Percentiles rank a stretch among this genome's conserved stretches.
Conservation (phyloP, 2,797 vertebrate genomes). For the Cossypha niveicapilla region DNA sequence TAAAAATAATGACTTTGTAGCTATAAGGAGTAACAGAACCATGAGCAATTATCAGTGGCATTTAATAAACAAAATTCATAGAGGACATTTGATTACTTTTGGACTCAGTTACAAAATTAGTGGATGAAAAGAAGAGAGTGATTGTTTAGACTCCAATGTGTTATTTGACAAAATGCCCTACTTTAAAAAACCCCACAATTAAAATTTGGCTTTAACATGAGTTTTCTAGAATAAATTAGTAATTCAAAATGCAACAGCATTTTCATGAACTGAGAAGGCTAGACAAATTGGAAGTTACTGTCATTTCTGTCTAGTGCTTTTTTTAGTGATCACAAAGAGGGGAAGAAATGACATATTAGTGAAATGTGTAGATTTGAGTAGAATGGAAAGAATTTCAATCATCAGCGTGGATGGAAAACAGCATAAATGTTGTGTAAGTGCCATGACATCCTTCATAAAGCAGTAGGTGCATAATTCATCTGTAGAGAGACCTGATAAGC, state of each 20-base stretch:
- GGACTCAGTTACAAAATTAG: slow-evolving; percentile 50
- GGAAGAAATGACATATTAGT: slow-evolving; percentile 24
- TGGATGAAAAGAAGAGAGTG: slow-evolving; percentile 29
- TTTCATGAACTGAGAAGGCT: background rate
- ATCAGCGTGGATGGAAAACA: slow-evolving; percentile 21
- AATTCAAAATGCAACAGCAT: background rate
- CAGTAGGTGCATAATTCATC: slow-evolving; percentile 35
- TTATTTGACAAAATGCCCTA: slow-evolving; percentile 16
- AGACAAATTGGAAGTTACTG: slow-evolving; percentile 15
- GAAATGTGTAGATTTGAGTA: slow-evolving; percentile 22
- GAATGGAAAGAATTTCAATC: slow-evolving; percentile 11
- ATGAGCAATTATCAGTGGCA: background rate
- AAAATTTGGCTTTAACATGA: slow-evolving; percentile 39
- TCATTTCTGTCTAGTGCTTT: background rate
- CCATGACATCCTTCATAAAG: slow-evolving; percentile 11
- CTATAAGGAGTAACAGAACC: background rate
- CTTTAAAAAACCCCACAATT: slow-evolving; percentile 45
- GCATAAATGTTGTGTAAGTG: background rate
- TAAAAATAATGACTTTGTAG: slow-evolving; percentile 26
- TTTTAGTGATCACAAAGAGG: background rate
- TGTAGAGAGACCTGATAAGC: slow-evolving; percentile 1
- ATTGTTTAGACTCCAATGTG: slow-evolving; percentile 53
- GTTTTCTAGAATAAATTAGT: slow-evolving; percentile 31
- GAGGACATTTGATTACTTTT: slow-evolving; percentile 61
- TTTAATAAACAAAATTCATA: slow-evolving; percentile 55